Evolutionary conservation across 1,140 invertebrate genomes (phyloP).

Genomic region (Drosophila baimaii): DNA sequence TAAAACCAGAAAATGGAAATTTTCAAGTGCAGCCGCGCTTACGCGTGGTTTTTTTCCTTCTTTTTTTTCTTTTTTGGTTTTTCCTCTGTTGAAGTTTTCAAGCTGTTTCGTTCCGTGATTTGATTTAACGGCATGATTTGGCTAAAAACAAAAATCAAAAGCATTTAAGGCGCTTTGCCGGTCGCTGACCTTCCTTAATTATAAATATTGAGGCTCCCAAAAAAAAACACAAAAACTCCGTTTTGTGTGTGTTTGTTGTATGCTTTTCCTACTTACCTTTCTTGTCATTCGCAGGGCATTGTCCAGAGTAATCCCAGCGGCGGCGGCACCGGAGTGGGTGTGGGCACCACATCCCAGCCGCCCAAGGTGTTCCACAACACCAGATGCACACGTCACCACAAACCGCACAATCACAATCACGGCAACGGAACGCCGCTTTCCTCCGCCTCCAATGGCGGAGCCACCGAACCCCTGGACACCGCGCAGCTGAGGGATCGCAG

Average conservation of each 20-base stretch:
- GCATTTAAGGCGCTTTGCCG: conserved; percentile 73
- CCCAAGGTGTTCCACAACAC: conserved; percentile 81
- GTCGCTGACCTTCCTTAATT: conserved; percentile 65
- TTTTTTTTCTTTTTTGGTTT: conserved; percentile 2
- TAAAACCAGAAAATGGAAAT: conserved; percentile 2
- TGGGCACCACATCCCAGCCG: conserved; percentile 53
- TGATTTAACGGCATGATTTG: conserved; percentile 80
- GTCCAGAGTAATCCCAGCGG: conserved; percentile 74
- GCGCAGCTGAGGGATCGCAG: conserved; percentile 35
- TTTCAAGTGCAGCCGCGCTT: conserved; percentile 50
- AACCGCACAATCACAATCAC: conserved; percentile 69
- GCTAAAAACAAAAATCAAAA: conserved; percentile 63
- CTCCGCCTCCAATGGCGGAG: conserved; percentile 24
- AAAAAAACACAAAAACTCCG: background rate
- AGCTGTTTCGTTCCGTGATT: conserved; percentile 59
- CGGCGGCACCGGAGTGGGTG: conserved; percentile 14
- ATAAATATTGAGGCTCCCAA: conserved; percentile 32
- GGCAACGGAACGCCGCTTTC: conserved; percentile 31
- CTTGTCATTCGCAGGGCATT: conserved; percentile 52
- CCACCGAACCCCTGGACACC: conserved; percentile 16
- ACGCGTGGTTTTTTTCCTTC: too few species aligned
- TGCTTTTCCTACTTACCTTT: conserved; percentile 22
- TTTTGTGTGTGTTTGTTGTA: conserved; percentile 19
- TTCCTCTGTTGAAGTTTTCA: conserved; percentile 23
- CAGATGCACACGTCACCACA: conserved; percentile 79